Evolutionary conservation across 2,113 vertebrate species (phyloP).

Genomic region (Archilochus colubris): DNA sequence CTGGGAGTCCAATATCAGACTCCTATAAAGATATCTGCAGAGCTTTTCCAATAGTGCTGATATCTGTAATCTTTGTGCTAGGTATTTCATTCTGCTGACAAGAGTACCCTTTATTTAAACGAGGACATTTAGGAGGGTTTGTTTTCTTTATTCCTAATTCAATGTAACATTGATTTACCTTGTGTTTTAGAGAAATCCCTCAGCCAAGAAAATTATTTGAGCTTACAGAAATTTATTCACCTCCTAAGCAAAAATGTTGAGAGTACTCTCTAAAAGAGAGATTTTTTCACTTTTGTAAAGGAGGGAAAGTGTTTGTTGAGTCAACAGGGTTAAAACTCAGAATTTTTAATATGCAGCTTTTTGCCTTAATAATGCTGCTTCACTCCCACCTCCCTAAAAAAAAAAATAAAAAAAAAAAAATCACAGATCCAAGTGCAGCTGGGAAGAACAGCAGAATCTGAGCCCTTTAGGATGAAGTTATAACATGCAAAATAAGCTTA

Average conservation of each 20-base stretch:
- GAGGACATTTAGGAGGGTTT: not conserved
- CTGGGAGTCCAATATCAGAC: not conserved
- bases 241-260: not conserved
- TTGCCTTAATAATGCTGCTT: not conserved
- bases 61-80: not conserved
- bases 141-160: conserved; percentile 8
- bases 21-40: not conserved
- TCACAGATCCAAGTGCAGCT: not conserved
- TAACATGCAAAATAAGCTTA: not conserved
- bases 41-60: not conserved
- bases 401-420: not conserved
- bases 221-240: not conserved
- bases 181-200: not conserved
- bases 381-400: not conserved
- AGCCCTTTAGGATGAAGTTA: not conserved
- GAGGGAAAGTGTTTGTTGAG: not conserved
- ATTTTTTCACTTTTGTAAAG: not conserved
- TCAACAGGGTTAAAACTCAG: not conserved
- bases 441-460: not conserved
- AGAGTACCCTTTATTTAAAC: not conserved
- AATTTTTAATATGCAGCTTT: not conserved
- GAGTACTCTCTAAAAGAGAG: not conserved
- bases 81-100: not conserved
- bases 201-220: not conserved
- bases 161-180: not conserved